Percentiles rank a stretch among this genome's conserved stretches.
phyloP scores from a whole-genome alignment of 2,888 invertebrate genomes.

The Biston stratarius region DNA sequence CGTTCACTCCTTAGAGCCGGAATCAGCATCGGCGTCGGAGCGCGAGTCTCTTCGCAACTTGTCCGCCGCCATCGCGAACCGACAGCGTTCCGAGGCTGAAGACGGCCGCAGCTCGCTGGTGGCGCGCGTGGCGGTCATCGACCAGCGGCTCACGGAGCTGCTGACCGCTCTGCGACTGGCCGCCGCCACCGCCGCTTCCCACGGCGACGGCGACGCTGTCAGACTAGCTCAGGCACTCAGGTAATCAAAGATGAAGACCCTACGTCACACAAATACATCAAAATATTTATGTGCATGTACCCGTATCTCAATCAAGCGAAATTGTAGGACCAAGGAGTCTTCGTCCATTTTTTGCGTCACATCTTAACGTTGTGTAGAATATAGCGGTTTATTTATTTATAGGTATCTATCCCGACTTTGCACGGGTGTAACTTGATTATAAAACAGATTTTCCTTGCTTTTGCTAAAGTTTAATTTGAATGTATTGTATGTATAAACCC shows the following conservation, averaged over 20 bases:
- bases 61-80: constrained; percentile 91
- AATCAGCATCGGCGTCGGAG: constrained; percentile 73
- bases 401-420: no score
- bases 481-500: no score
- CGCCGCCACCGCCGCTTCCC: constrained; percentile 81
- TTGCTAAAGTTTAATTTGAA: no score
- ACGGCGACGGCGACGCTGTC: constrained; percentile 63
- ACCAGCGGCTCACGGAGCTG: constrained; percentile 91
- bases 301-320: no score
- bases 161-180: constrained; percentile 89
- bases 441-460: no score
- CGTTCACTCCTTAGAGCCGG: constrained; percentile 49
- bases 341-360: no score
- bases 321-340: no score
- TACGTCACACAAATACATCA: neutral
- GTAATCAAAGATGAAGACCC: no score
- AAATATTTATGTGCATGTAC: no score
- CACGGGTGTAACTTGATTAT: no score
- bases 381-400: no score
- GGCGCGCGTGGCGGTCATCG: constrained; percentile 72
- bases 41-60: constrained; percentile 92
- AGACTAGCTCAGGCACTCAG: constrained; percentile 37
- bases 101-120: constrained; percentile 73
- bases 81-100: constrained; percentile 89
- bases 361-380: no score